Conservation (phyloP, 2,797 vertebrate genomes). For the Apogon hyalosoma region DNA sequence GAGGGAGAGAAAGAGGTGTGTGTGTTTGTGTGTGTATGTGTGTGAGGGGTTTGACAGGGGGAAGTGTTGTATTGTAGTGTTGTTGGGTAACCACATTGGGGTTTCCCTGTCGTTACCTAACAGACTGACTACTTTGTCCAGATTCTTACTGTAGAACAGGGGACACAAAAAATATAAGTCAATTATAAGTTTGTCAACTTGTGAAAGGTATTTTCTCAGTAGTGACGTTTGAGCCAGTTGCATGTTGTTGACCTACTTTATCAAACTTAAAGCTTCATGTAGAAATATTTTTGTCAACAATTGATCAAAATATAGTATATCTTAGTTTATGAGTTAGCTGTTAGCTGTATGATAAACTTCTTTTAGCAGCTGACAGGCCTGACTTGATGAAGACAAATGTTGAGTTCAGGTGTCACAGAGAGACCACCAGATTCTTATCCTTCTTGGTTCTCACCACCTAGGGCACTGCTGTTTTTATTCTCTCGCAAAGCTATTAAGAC, state of each 20-base stretch:
- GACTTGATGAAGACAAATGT: too few species aligned
- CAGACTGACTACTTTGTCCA: conserved; percentile 22
- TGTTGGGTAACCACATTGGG: conserved; percentile 13
- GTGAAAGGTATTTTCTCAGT: neutral
- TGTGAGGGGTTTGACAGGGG: neutral
- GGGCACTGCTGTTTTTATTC: too few species aligned
- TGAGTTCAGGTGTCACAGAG: too few species aligned
- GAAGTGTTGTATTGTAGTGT: conserved; percentile 18
- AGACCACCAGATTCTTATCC: too few species aligned
- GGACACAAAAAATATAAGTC: neutral
- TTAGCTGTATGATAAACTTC: too few species aligned
- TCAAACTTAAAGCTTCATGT: conserved; percentile 2
- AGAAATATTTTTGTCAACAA: neutral
- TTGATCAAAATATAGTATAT: neutral
- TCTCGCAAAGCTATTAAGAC: too few species aligned
- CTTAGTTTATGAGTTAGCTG: too few species aligned
- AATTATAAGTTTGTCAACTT: neutral
- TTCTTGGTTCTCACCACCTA: too few species aligned
- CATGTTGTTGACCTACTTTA: neutral
- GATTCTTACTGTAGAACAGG: conserved; percentile 8
- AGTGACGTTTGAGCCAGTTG: neutral
- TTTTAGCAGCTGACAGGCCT: too few species aligned
- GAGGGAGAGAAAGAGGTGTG: conserved; percentile 14
- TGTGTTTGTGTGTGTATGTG: conserved; percentile 4
- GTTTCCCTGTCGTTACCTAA: conserved; percentile 46